Evolutionary conservation across 2,797 vertebrate species (phyloP).

Genomic region (Myotis myotis): DNA sequence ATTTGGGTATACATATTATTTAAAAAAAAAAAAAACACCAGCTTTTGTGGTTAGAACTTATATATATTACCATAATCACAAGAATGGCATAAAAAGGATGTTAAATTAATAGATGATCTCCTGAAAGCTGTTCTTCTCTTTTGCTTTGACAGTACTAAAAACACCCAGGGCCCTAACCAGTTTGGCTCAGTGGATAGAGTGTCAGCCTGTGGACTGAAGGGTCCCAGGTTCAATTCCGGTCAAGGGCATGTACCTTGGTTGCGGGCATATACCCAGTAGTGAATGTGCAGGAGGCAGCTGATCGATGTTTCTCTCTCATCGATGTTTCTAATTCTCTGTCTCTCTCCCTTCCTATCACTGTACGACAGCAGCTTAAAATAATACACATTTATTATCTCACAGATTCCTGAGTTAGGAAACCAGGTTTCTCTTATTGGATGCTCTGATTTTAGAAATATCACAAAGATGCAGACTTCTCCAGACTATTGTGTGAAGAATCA

Average conservation of each 20-base stretch:
- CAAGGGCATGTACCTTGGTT: no score
- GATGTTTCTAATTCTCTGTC: no score
- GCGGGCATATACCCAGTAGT: no score
- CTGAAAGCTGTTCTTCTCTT: neutral
- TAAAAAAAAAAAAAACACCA: neutral
- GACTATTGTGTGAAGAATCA: neutral
- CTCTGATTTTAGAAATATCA: neutral
- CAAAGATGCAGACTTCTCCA: neutral
- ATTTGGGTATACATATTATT: neutral
- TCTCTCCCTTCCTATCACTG: neutral
- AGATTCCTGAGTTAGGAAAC: neutral
- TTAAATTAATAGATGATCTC: neutral
- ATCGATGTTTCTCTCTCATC: no score
- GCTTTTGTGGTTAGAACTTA: neutral
- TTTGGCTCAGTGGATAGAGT: no score
- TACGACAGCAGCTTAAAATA: neutral
- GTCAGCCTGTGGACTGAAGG: no score
- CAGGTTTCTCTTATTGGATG: neutral
- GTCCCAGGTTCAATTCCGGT: no score
- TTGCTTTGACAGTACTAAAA: neutral
- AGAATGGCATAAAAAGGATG: neutral
- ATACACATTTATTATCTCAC: neutral
- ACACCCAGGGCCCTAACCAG: no score
- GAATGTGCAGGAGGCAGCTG: no score
- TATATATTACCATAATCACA: neutral